Conservation (phyloP, 1,140 invertebrate species). For the Bombyx mandarina region DNA sequence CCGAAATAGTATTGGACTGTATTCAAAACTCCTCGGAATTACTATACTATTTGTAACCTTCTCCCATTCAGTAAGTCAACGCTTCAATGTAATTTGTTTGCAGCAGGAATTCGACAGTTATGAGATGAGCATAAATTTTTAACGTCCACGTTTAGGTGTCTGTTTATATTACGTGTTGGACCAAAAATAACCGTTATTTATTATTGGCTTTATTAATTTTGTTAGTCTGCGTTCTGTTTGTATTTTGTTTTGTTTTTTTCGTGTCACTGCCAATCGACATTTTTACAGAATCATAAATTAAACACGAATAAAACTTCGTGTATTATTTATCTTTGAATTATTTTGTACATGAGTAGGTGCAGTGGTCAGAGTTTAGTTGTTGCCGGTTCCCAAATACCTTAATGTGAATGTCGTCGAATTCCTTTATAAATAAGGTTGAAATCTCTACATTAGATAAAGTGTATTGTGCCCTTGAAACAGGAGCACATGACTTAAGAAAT, state of each 20-base stretch:
- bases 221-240: neutral
- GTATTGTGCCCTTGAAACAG: too few species aligned
- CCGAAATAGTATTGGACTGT: constrained; percentile 64
- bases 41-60: constrained; percentile 59
- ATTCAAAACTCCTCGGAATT: constrained; percentile 68
- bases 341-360: too few species aligned
- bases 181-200: constrained; percentile 27
- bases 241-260: neutral
- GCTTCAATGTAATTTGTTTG: constrained; percentile 44
- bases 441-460: too few species aligned
- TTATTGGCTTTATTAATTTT: constrained; percentile 15
- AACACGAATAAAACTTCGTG: too few species aligned
- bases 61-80: constrained; percentile 64
- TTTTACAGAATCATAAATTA: too few species aligned
- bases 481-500: too few species aligned
- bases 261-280: neutral
- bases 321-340: too few species aligned
- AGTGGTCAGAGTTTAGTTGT: too few species aligned
- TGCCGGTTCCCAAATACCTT: too few species aligned
- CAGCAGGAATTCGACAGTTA: constrained; percentile 35
- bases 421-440: too few species aligned
- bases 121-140: constrained; percentile 37
- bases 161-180: constrained; percentile 26
- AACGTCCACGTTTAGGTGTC: constrained; percentile 20
- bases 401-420: too few species aligned